phyloP scores from a whole-genome alignment of 92 coral and sea anemone genomes.

The Heliopora coerulea region DNA sequence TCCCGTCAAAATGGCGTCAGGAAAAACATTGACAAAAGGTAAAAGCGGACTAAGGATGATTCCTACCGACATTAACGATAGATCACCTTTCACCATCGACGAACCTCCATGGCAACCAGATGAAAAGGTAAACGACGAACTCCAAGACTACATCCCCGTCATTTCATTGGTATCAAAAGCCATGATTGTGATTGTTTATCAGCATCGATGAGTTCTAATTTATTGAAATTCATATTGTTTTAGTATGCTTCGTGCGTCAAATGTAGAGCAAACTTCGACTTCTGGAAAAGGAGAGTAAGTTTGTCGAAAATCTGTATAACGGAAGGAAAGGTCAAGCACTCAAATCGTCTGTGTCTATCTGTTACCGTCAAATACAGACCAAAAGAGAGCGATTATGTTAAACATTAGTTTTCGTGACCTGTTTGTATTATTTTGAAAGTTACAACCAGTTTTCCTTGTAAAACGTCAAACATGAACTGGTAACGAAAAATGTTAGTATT shows the following conservation, averaged over 20 bases:
- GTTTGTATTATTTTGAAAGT: too few relatives aligned
- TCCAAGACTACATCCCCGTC: too few relatives aligned
- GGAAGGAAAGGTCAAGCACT: too few relatives aligned
- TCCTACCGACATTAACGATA: conserved; percentile 69
- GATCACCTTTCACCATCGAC: conserved; percentile 89
- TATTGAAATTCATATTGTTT: conserved; percentile 30
- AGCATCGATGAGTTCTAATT: neutral
- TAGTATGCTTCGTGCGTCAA: conserved; percentile 93
- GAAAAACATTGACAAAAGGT: conserved; percentile 82
- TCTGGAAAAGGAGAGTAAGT: conserved; percentile 93
- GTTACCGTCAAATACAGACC: too few relatives aligned
- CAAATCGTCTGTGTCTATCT: too few relatives aligned
- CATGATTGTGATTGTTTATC: conserved; percentile 1
- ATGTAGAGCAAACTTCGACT: conserved; percentile 86
- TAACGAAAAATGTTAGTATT: too few relatives aligned
- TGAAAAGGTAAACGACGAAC: conserved; percentile 82
- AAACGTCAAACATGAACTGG: too few relatives aligned
- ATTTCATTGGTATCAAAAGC: too few relatives aligned
- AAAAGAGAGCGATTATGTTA: too few relatives aligned
- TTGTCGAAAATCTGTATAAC: too few relatives aligned
- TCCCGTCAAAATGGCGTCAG: conserved; percentile 74
- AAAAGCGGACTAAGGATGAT: conserved; percentile 98
- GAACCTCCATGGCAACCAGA: conserved; percentile 97
- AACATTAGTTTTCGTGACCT: too few relatives aligned
- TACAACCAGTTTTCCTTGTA: too few relatives aligned